Evolutionary conservation across 2,888 invertebrate species (phyloP), one percentile per base, ranked within the genome.

Genomic region (Bembecia ichneumoniformis): DNA sequence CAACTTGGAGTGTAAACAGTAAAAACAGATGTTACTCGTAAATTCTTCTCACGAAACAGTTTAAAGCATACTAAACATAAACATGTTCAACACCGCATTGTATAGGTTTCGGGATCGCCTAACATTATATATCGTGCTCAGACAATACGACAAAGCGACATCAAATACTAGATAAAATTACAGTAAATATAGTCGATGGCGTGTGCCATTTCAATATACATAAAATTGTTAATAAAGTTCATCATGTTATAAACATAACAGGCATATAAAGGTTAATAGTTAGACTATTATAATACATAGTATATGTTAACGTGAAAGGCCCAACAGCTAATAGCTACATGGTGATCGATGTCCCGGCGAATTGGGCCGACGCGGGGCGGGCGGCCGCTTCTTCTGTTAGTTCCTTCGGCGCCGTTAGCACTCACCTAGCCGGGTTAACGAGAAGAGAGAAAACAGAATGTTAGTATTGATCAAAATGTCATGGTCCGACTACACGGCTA

Each of bases 401-500:
- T 84, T 79, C 84, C 82, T 28, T 76, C 86, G 74, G 77, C 83
- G 88, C 87, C 88, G 90, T 92, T 92, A 92, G 92, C 92, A 92
- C 92, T 91, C 92, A 91, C 92, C 92, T 92, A 92, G 90, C 90
- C 90, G 88, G 89, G 89, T 90, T 90, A 90, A 90, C 90, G 89
- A 90, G 90, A 90, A 90, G 89, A 89, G 89, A 89, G 88, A 89
- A 90, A 90, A 90, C 90, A 90, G 90, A 89, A 89, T 90, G 90
- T 91, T 90, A 90, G 90, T 91, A 87, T 87, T 79, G 84, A 78
- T 84, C 86, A 74, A 79, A 84, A 86, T 82, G 83, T 80, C 82
- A 78, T 79, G 78, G 77, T 79, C 81, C 82, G 81, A 79, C 72
- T 75, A 81, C 80, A 77, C 80, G 72, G 71, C 73, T 69, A 71